Base-by-base conservation (phyloP, 2,797 vertebrate genomes). In the Syngnathus acus region DNA sequence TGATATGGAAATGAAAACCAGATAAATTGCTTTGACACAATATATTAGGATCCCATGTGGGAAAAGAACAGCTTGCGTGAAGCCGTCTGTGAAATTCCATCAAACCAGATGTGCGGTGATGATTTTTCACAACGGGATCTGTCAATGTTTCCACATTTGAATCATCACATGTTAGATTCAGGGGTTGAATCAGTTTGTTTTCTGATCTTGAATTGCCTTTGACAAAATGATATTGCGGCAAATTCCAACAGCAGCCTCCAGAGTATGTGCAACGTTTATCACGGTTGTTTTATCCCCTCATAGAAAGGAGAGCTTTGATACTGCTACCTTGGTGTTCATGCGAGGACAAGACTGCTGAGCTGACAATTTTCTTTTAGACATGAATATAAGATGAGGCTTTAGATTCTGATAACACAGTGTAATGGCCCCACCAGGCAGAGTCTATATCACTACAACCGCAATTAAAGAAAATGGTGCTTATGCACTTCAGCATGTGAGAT, bases 301-400 rank as follows among this genome's bases (percentile, higher is more conserved):
- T 80, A 84, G 78, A 88, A 83, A 86, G 68, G 64, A 74, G 70
- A 8, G 68, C 76, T 85, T 83, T 84, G 84, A 86, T 83, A 82
- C 66, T 59, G 73, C 55, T 63, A 65, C 48, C 21, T 55, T 71
- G 43, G 74, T 76, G 21, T 70, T 61, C 80, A 80, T 72, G 72
- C 72, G 69, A 71, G 62, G 13, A 80, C 70, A 71, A 78, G 50
- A 71, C 53, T 77, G 84, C 83, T 90, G 87, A 89, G 78, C 75
- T 64, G 69, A 75, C 78, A 82, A 61, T 67, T 86, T 77, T 77
- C 68, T 76, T 77, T 74, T 67, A 57, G 78, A 84, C 76, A 84
- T 81, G 73, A 84, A 88, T 84, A 83, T 80, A 69, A 83, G 82
- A 84, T 74, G 72, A 86, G 69, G 68, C 50, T 73, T 68, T 40